A percentile compares a stretch with the other conserved stretches of the same genome.
These are phyloP conservation scores for Anthopleura xanthogrammica DNA, from an alignment of 92 coral and sea anemone species.

Conservation along the genomic window DNA sequence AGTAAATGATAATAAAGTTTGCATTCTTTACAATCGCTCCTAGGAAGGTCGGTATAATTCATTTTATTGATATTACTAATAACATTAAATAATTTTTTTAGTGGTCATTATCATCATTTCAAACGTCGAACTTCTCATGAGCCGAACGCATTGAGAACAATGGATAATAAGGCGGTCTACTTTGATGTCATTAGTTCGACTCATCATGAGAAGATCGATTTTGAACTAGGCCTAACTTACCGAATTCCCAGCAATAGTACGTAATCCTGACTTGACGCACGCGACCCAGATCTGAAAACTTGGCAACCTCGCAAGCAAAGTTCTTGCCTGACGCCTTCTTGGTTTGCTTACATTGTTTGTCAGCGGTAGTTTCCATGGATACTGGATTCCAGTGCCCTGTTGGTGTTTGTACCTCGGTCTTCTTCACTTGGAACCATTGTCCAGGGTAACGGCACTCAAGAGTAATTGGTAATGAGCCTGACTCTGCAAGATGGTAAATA, in stretches of 20 bases:
- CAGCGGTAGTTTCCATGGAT: slow-evolving; percentile 5
- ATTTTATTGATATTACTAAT: too few species aligned
- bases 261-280: slow-evolving; percentile 16
- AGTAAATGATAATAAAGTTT: too few species aligned
- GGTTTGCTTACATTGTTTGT: slow-evolving; percentile 20
- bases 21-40: too few species aligned
- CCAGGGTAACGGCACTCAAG: slow-evolving; percentile 29
- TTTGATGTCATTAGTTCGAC: not conserved
- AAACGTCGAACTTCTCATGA: too few species aligned
- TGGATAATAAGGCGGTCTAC: not conserved
- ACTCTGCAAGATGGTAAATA: not conserved
- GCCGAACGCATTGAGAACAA: too few species aligned
- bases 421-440: slow-evolving; percentile 26
- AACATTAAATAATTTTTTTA: too few species aligned
- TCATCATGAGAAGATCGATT: too few species aligned
- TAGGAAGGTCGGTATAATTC: too few species aligned
- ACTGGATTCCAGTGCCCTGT: slow-evolving; percentile 3
- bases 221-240: not conserved
- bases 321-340: not conserved
- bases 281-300: not conserved
- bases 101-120: too few species aligned
- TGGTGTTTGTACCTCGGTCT: slow-evolving; percentile 6
- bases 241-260: slow-evolving; percentile 32
- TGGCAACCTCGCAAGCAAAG: slow-evolving; percentile 15
- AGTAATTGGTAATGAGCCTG: slow-evolving; percentile 15